phyloP scores from a whole-genome alignment of 2,113 vertebrate genomes.

The Cebidichthys violaceus region DNA sequence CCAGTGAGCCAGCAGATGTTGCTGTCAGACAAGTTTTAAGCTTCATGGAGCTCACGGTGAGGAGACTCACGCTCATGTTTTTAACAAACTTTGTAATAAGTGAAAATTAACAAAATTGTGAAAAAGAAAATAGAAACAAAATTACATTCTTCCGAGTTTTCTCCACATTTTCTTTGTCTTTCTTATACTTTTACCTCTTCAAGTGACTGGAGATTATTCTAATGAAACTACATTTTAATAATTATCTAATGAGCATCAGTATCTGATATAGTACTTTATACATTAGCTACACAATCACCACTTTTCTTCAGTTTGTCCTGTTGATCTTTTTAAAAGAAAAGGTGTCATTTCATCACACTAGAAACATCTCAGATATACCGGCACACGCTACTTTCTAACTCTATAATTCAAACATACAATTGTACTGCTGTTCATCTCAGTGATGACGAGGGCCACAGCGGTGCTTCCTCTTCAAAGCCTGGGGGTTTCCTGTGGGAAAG shows the following conservation, averaged over 20 bases:
- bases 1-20: constrained; percentile 33
- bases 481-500: neutral
- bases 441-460: neutral
- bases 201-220: neutral
- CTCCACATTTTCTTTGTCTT: neutral
- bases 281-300: neutral
- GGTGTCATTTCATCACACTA: neutral
- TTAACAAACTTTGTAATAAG: neutral
- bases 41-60: neutral
- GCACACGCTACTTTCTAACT: neutral
- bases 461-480: neutral
- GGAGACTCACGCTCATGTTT: neutral
- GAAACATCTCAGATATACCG: too few species aligned
- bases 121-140: neutral
- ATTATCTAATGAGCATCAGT: neutral
- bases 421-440: neutral
- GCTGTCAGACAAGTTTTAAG: neutral
- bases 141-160: neutral
- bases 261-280: neutral
- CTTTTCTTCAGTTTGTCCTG: neutral
- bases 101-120: neutral
- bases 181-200: neutral
- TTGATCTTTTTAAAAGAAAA: neutral
- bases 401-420: neutral
- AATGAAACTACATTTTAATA: neutral